These are phyloP conservation scores for Apodemia hepburni DNA, from an alignment of 2,888 invertebrate species.

Conservation along the genomic window DNA sequence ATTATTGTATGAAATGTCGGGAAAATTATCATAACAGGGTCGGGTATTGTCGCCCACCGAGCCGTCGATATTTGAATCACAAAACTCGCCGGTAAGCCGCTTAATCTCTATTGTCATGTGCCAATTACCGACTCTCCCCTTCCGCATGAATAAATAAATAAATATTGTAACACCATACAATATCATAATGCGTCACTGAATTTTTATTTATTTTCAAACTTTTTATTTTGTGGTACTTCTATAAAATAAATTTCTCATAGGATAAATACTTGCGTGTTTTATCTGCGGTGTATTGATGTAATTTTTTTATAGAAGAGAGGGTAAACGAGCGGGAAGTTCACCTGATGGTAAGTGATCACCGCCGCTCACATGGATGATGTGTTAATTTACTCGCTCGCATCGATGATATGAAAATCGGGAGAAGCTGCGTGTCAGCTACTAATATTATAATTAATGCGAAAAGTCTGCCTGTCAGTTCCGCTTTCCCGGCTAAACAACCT, in stretches of 20 bases:
- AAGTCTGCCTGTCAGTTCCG: too few species aligned
- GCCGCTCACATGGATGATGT: too few species aligned
- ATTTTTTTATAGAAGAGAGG: too few species aligned
- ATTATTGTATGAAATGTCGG: slow-evolving; percentile 59
- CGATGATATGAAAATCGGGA: too few species aligned
- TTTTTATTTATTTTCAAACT: slow-evolving; percentile 5
- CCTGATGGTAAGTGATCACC: too few species aligned
- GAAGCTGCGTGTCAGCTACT: too few species aligned
- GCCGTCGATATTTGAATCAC: slow-evolving; percentile 68
- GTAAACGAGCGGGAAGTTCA: too few species aligned
- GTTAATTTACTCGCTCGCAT: too few species aligned
- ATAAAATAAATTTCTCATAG: slow-evolving; percentile 9
- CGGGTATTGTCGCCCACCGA: slow-evolving; percentile 63
- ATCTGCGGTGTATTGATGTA: neutral
- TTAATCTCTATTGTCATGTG: slow-evolving; percentile 74
- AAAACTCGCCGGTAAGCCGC: slow-evolving; percentile 68
- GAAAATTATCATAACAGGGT: slow-evolving; percentile 75
- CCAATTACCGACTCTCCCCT: slow-evolving; percentile 77
- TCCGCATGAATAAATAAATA: slow-evolving; percentile 75
- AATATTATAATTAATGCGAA: too few species aligned
- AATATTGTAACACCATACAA: slow-evolving; percentile 57
- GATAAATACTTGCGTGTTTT: neutral
- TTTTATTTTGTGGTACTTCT: neutral
- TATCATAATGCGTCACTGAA: slow-evolving; percentile 16
- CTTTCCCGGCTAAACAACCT: too few species aligned